phyloP scores from a whole-genome alignment of 2,888 invertebrate species.

The Latrodectus hesperus region DNA sequence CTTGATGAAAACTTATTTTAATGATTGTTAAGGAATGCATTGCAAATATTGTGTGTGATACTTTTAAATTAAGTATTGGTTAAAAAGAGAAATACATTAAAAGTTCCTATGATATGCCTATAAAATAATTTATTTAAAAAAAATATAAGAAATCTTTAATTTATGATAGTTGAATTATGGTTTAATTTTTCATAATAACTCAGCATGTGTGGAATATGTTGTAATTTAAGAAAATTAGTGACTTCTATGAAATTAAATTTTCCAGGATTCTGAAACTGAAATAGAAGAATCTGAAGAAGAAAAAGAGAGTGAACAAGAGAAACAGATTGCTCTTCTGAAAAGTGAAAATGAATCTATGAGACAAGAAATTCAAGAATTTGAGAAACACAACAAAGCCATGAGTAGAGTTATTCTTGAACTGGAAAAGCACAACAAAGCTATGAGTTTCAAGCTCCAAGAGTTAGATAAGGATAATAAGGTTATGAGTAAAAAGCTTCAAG shows the following conservation, averaged over 20 bases:
- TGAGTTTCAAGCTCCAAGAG: constrained; percentile 50
- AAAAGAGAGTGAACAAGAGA: constrained; percentile 23
- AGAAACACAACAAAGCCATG: constrained; percentile 63
- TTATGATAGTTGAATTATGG: too few species aligned
- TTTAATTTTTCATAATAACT: too few species aligned
- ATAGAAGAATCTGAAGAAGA: constrained; percentile 14
- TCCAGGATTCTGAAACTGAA: constrained; percentile 18
- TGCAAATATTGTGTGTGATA: too few species aligned
- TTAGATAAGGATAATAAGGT: constrained; percentile 59
- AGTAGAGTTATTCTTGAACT: constrained; percentile 59
- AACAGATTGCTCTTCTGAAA: constrained; percentile 35
- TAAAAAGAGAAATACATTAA: too few species aligned
- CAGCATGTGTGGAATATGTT: too few species aligned
- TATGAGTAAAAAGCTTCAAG: constrained; percentile 47
- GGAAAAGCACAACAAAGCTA: constrained; percentile 59
- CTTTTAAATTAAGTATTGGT: too few species aligned
- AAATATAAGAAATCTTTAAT: too few species aligned
- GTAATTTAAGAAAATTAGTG: too few species aligned
- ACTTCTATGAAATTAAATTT: not conserved
- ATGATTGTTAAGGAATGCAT: too few species aligned
- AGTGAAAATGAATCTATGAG: constrained; percentile 49
- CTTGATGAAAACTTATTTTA: too few species aligned
- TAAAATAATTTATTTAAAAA: too few species aligned
- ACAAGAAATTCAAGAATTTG: constrained; percentile 61
- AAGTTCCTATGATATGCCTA: too few species aligned